phyloP scores from a whole-genome alignment of 2,797 vertebrate genomes.

The Sebastes flavidus region DNA sequence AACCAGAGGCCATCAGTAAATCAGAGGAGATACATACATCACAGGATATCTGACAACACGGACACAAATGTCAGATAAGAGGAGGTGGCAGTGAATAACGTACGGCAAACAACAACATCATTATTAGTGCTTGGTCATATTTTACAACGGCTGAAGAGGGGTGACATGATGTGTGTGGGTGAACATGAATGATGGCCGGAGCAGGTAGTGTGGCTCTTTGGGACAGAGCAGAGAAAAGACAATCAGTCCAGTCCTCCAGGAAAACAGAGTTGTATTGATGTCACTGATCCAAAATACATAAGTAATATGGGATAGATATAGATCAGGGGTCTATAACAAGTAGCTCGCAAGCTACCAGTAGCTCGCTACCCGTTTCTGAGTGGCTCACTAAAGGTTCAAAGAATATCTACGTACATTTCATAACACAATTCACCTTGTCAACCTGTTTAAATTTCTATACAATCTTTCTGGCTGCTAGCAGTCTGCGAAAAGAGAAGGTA shows the following conservation, averaged over 20 bases:
- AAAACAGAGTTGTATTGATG: not conserved
- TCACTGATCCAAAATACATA: not conserved
- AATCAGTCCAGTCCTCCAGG: not conserved
- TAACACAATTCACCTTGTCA: too few species aligned
- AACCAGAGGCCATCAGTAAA: conserved; percentile 68
- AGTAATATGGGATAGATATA: not conserved
- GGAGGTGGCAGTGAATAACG: conserved; percentile 18
- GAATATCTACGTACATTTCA: too few species aligned
- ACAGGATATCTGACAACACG: conserved; percentile 63
- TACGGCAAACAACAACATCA: conserved; percentile 9
- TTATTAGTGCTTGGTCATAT: conserved; percentile 15
- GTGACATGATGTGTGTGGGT: conserved; percentile 13
- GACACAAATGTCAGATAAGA: conserved; percentile 26
- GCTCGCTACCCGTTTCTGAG: too few species aligned
- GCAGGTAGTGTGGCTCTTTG: conserved; percentile 30
- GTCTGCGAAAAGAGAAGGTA: too few species aligned
- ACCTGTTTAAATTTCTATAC: too few species aligned
- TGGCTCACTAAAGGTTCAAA: too few species aligned
- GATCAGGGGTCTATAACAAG: too few species aligned
- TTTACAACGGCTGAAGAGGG: not conserved
- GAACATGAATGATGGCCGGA: conserved; percentile 29
- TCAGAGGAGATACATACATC: conserved; percentile 40
- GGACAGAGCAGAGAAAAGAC: conserved; percentile 24
- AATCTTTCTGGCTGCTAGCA: too few species aligned
- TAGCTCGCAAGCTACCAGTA: too few species aligned